Conservation (phyloP, 2,113 vertebrate genomes). For the Mirounga angustirostris region DNA sequence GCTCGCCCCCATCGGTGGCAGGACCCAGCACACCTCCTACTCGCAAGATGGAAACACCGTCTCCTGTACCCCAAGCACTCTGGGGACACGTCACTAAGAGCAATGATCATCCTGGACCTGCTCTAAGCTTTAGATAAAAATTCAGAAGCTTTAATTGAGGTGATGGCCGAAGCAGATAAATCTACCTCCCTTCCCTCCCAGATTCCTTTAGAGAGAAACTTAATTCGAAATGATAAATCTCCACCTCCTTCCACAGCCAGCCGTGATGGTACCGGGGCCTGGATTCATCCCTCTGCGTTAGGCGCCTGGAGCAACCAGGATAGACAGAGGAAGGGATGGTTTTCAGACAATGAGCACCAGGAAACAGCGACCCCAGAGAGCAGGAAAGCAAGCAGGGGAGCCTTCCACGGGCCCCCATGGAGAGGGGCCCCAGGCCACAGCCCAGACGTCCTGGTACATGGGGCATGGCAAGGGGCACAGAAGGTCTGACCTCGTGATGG, state of each 20-base stretch:
- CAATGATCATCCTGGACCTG: neutral
- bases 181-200: neutral
- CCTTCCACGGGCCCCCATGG: rapidly evolving
- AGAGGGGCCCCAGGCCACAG: neutral
- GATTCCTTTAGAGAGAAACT: neutral
- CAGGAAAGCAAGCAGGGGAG: rapidly evolving
- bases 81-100: neutral
- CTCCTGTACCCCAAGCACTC: rapidly evolving
- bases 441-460: neutral
- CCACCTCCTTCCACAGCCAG: neutral
- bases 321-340: neutral
- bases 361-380: neutral
- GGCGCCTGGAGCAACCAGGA: neutral
- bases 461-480: neutral
- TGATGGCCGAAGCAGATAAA: too few species aligned
- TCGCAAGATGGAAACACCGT: rapidly evolving
- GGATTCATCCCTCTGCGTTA: neutral
- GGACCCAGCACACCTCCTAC: too few species aligned
- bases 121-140: neutral
- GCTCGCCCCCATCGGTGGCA: rapidly evolving
- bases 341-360: neutral
- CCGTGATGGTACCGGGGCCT: neutral
- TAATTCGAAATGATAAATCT: neutral
- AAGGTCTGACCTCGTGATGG: neutral
- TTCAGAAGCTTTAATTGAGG: neutral